phyloP scores from a whole-genome alignment of 2,113 vertebrate species.

The Calypte anna region DNA sequence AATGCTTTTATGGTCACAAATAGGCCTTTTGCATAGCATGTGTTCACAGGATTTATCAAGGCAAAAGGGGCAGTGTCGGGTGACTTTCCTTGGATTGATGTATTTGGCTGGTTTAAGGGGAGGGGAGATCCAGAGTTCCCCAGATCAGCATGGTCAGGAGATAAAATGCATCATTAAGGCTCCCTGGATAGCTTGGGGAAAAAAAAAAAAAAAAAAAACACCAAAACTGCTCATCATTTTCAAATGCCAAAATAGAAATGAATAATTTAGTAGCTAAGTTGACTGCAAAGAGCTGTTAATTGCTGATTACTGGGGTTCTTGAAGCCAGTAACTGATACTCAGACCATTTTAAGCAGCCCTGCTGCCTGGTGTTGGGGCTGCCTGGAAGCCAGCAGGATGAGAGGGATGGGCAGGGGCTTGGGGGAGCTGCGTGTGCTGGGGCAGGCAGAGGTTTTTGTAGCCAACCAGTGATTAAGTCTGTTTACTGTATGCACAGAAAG shows the following conservation, averaged over 20 bases:
- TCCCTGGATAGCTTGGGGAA: not conserved
- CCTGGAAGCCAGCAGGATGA: too few species aligned
- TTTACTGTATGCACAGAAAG: not conserved
- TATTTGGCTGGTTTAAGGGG: not conserved
- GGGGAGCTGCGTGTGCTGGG: too few species aligned
- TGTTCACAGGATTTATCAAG: not conserved
- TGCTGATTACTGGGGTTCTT: not conserved
- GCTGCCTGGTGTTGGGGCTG: too few species aligned
- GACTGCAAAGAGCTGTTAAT: not conserved
- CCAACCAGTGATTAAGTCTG: not conserved
- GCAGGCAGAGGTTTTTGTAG: too few species aligned
- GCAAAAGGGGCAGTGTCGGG: fast-evolving
- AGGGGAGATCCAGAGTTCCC: not conserved
- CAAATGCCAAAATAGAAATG: not conserved
- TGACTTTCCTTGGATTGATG: not conserved
- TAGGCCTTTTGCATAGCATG: fast-evolving
- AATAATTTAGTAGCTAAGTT: not conserved
- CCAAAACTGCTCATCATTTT: too few species aligned
- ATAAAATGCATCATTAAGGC: not conserved
- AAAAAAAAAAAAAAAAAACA: too few species aligned
- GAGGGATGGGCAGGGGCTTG: not conserved
- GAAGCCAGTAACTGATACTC: not conserved
- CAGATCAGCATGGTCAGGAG: not conserved
- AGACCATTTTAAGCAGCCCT: too few species aligned
- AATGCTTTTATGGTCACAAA: not conserved